Percentiles rank a stretch among this genome's conserved stretches.
phyloP scores from a whole-genome alignment of 2,797 vertebrate genomes.

The Gymnoscopelus braueri region DNA sequence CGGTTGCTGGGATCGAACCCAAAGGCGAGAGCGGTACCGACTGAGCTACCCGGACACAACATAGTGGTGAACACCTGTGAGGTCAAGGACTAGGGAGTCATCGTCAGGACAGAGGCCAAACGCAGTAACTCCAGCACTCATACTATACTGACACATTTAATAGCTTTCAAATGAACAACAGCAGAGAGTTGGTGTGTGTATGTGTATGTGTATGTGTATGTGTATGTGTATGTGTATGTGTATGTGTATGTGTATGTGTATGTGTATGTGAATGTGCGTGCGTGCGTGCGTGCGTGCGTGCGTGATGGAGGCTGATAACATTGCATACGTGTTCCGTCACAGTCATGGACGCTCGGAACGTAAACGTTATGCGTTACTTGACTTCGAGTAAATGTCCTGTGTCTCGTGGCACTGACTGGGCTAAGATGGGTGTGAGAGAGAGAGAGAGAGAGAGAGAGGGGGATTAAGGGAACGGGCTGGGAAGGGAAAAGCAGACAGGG shows the following conservation, averaged over 20 bases:
- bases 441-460: conserved; percentile 13
- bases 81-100: conserved; percentile 41
- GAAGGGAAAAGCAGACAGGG: conserved; percentile 18
- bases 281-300: too few relatives aligned
- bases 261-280: too few relatives aligned
- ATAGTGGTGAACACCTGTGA: conserved; percentile 57
- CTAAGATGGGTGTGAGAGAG: conserved; percentile 40
- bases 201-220: too few relatives aligned
- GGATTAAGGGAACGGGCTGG: conserved; percentile 8
- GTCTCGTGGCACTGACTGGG: conserved; percentile 53
- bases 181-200: conserved; percentile 55
- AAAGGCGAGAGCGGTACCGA: too few relatives aligned
- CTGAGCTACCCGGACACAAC: too few relatives aligned
- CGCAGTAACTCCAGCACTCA: conserved; percentile 30
- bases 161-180: conserved; percentile 70
- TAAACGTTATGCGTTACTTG: conserved; percentile 67
- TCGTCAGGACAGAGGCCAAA: conserved; percentile 34
- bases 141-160: conserved; percentile 56
- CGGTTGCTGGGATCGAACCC: too few relatives aligned
- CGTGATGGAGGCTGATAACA: conserved; percentile 75
- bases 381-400: conserved; percentile 60
- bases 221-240: too few relatives aligned
- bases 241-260: too few relatives aligned
- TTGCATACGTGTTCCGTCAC: conserved; percentile 76
- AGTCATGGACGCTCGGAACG: conserved; percentile 73